Evolutionary conservation across 2,113 vertebrate species (phyloP).

Genomic region (Cyphomyrus discorhynchus): DNA sequence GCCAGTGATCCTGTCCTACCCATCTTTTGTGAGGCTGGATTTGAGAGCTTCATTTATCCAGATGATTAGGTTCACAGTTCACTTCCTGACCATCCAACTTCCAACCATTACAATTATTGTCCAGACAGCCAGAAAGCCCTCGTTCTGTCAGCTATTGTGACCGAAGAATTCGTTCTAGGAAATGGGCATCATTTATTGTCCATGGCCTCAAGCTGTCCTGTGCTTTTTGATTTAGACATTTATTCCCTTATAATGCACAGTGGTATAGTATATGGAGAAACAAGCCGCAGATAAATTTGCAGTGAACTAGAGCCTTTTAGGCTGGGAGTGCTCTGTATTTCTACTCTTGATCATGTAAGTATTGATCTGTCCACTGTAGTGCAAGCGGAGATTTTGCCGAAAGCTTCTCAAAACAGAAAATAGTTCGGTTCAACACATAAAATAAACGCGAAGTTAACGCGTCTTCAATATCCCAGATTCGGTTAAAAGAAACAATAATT

Average conservation of each 20-base stretch:
- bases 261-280: not conserved
- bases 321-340: not conserved
- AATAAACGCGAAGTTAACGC: not conserved
- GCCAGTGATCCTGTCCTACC: conserved; percentile 46
- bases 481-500: not conserved
- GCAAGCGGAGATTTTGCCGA: not conserved
- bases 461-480: not conserved
- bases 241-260: not conserved
- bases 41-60: conserved; percentile 59
- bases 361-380: not conserved
- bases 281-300: not conserved
- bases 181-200: not conserved
- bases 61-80: conserved; percentile 68
- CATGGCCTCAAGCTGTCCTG: not conserved
- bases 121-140: not conserved
- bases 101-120: conserved; percentile 8
- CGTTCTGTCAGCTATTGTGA: not conserved
- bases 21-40: conserved; percentile 48
- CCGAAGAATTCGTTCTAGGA: not conserved
- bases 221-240: not conserved
- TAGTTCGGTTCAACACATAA: not conserved
- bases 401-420: not conserved
- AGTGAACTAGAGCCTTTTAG: not conserved
- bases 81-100: conserved; percentile 48
- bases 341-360: not conserved